Evolutionary conservation across 2,113 vertebrate species (phyloP).

Genomic region (Microcebus ravelobensis): DNA sequence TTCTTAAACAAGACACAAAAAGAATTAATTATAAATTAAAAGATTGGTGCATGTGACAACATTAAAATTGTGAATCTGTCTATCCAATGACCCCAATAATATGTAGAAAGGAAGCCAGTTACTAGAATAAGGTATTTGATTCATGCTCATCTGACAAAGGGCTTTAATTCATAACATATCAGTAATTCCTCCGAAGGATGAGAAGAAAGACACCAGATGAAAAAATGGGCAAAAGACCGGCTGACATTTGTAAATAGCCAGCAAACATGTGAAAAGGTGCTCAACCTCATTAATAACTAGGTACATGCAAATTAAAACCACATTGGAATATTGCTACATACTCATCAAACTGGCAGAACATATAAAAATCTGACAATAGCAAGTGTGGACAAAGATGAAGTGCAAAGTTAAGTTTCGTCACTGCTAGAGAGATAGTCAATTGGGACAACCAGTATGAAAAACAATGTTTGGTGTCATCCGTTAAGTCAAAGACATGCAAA

Average conservation of each 20-base stretch:
- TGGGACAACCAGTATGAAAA: neutral
- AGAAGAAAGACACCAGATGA: neutral
- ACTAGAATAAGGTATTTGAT: neutral
- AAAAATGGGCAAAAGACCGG: neutral
- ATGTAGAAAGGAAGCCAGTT: neutral
- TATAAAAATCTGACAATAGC: neutral
- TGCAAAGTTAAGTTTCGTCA: neutral
- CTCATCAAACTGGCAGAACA: neutral
- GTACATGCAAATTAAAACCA: neutral
- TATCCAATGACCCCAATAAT: neutral
- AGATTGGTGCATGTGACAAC: neutral
- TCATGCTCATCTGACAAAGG: neutral
- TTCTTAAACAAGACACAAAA: conserved; percentile 23
- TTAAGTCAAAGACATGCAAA: neutral
- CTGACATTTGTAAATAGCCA: neutral
- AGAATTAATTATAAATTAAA: neutral
- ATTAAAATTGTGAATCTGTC: conserved; percentile 13
- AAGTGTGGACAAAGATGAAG: neutral
- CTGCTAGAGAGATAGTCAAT: neutral
- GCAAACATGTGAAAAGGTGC: neutral
- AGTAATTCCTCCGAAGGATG: neutral
- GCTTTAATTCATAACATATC: neutral
- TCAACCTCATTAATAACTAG: neutral
- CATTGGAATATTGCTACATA: neutral
- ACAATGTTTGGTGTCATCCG: neutral